phyloP scores from a whole-genome alignment of 2,888 invertebrate species.

The Salpingus planirostris region DNA sequence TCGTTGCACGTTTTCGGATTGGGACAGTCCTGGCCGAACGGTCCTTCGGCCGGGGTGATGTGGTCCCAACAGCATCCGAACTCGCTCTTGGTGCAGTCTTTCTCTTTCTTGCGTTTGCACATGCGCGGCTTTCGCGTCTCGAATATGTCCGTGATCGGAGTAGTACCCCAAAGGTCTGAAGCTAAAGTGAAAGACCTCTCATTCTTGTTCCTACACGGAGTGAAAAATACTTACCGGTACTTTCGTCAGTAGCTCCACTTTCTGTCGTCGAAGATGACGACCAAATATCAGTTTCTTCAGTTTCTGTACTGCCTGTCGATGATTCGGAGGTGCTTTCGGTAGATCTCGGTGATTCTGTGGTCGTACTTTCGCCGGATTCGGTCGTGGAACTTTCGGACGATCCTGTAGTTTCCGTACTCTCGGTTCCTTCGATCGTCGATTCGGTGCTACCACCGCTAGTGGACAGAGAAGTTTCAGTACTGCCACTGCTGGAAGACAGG shows the following conservation, averaged over 20 bases:
- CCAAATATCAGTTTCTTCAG: slow-evolving; percentile 26
- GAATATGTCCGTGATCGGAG: slow-evolving; percentile 47
- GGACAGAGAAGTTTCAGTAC: slow-evolving; percentile 12
- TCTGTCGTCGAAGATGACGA: slow-evolving; percentile 29
- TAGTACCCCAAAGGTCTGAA: slow-evolving; percentile 46
- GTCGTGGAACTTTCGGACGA: slow-evolving; percentile 13
- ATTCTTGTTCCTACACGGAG: neutral
- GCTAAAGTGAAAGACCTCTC: neutral
- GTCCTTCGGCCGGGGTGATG: slow-evolving; percentile 66
- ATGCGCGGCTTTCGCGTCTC: slow-evolving; percentile 46
- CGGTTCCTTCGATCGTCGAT: slow-evolving; percentile 7
- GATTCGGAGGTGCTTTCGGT: slow-evolving; percentile 19
- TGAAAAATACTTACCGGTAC: slow-evolving; percentile 5
- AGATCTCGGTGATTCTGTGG: slow-evolving; percentile 15
- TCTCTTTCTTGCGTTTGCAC: slow-evolving; percentile 47
- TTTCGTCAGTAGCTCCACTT: slow-evolving; percentile 20
- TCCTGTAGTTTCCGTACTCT: slow-evolving; percentile 10
- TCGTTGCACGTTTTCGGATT: slow-evolving; percentile 67
- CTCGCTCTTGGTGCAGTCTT: slow-evolving; percentile 51
- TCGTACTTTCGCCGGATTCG: slow-evolving; percentile 14
- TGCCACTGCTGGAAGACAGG: slow-evolving; percentile 24
- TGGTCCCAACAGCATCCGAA: slow-evolving; percentile 85
- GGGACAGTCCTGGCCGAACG: slow-evolving; percentile 71
- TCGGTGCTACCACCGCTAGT: no score
- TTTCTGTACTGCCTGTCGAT: slow-evolving; percentile 19